Base-by-base conservation (phyloP, 2,797 vertebrate species). In the Falco peregrinus region DNA sequence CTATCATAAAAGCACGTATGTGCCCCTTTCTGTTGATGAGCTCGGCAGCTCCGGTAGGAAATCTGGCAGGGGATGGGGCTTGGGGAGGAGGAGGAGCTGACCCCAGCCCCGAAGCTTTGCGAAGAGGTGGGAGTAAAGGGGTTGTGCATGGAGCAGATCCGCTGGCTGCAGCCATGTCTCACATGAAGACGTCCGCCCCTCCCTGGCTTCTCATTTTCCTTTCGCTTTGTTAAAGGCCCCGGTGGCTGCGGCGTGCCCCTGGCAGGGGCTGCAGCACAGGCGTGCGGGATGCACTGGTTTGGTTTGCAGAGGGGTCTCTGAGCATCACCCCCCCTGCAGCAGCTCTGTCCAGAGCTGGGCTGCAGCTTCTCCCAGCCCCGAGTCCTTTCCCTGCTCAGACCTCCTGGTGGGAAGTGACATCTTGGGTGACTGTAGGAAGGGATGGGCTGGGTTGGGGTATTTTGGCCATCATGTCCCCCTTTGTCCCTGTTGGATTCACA, bases 391-490 rank as follows among this genome's bases (percentile, higher is more conserved):
- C 61, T 1, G 2, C 87, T 54, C 33, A 5, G 20, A 6, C 24
- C 67, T 87, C 22, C 31, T 8, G n/a, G 12, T 43, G 75, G 61
- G 70, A 73, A 33, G 45, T 6, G 45, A 10, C 12, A 3, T 7
- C 74, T 24, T 0, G 2, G 26, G 2, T 29, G 29, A 26, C 20
- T 2, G 1, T 6, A 8, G 75, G 21, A 31, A 39, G 47, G 41
- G 69, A 4, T 17, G n/a, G 47, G 37, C 5, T 87, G 56, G 21
- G 6, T 2, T 25, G 43, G 33, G 50, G 47, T 3, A 0, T 75
- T 78, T 60, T 51, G 77, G n/a, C n/a, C 1, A 0, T 9, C 1
- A 1, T 2, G 9, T 14, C 14, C 21, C 6, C 1, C 1, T 65
- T 56, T 12, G 4, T 60, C 33, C 24, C 12, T 0, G 1, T 4